Conservation (phyloP, 1,140 invertebrate genomes). For the Drosophila mauritiana region DNA sequence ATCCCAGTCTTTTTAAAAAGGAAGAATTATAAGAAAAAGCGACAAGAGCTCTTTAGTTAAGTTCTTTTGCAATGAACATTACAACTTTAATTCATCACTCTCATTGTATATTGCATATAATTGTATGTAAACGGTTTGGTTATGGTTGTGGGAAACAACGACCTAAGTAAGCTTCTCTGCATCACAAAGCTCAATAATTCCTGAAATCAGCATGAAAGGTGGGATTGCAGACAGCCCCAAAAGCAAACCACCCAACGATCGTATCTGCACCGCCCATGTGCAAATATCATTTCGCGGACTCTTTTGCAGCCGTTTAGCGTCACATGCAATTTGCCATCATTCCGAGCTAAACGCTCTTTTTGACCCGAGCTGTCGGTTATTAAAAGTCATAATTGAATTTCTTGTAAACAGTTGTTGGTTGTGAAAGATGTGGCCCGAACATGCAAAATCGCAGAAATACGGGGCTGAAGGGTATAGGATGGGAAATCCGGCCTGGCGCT, state of each 20-base stretch:
- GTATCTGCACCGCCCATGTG: slow-evolving; percentile 18
- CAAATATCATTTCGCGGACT: slow-evolving; percentile 29
- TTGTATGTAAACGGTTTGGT: no score
- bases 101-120: no score
- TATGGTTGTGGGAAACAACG: no score
- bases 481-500: slow-evolving; percentile 57
- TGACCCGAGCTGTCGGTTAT: slow-evolving; percentile 69
- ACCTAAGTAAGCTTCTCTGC: no score
- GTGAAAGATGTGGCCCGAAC: slow-evolving; percentile 75
- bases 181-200: neutral
- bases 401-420: slow-evolving; percentile 78
- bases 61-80: no score
- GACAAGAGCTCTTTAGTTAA: no score
- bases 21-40: no score
- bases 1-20: no score
- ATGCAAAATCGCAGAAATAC: slow-evolving; percentile 59
- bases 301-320: slow-evolving; percentile 27
- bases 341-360: slow-evolving; percentile 49
- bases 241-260: slow-evolving; percentile 6
- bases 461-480: neutral
- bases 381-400: slow-evolving; percentile 84
- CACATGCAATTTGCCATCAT: slow-evolving; percentile 49
- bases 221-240: neutral
- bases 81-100: no score
- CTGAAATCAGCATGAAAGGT: neutral